These are phyloP conservation scores for Dendroctonus valens DNA, from an alignment of 1,140 invertebrate species.

Conservation along the genomic window DNA sequence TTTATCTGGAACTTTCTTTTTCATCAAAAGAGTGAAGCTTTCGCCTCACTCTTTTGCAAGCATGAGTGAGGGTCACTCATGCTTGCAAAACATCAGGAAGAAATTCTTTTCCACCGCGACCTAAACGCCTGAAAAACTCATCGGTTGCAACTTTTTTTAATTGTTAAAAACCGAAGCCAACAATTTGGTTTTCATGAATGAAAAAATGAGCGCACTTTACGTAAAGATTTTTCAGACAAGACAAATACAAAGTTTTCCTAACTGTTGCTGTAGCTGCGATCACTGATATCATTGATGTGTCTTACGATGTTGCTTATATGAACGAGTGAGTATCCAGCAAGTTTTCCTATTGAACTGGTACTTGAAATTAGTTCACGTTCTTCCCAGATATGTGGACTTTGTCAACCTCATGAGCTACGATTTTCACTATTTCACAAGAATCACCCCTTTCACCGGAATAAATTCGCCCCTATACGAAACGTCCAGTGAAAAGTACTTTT, in stretches of 20 bases:
- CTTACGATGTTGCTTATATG: constrained; percentile 74
- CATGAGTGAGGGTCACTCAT: too few relatives aligned
- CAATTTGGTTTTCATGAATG: neutral
- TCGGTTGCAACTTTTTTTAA: neutral
- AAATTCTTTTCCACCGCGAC: too few relatives aligned
- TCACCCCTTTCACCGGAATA: constrained; percentile 76
- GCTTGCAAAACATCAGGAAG: too few relatives aligned
- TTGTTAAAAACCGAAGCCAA: neutral
- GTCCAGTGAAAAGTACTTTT: constrained; percentile 61
- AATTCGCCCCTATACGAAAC: constrained; percentile 75
- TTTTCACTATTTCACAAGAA: constrained; percentile 75
- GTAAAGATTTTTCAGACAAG: constrained; percentile 45
- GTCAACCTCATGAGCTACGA: constrained; percentile 90
- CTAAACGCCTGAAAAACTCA: neutral
- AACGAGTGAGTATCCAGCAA: constrained; percentile 59
- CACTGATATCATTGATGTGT: constrained; percentile 66
- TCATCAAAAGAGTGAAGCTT: too few relatives aligned
- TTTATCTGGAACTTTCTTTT: neutral
- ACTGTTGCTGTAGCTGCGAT: constrained; percentile 76
- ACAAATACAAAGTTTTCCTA: constrained; percentile 60
- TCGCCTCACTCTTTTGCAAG: too few relatives aligned
- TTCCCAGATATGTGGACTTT: constrained; percentile 72
- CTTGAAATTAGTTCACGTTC: constrained; percentile 2
- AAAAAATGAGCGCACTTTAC: neutral
- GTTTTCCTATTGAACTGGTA: neutral